phyloP scores from a whole-genome alignment of 2,797 vertebrate genomes.

The Melanotaenia boesemani region DNA sequence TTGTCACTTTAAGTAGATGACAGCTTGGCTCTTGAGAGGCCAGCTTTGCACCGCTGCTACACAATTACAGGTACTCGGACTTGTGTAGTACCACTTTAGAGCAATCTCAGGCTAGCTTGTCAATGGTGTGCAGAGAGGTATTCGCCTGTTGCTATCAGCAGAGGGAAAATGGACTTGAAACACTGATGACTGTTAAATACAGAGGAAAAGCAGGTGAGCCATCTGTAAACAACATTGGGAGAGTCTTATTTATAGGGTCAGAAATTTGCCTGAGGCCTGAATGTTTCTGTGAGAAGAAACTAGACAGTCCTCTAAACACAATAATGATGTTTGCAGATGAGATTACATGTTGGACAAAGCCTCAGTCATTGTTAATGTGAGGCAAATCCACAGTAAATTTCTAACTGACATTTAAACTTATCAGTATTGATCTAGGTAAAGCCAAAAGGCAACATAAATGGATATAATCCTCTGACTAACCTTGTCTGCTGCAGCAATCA shows the following conservation, averaged over 20 bases:
- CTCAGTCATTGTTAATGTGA: slow-evolving; percentile 46
- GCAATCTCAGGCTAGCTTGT: slow-evolving; percentile 92
- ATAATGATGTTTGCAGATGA: slow-evolving; percentile 39
- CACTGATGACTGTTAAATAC: slow-evolving; percentile 92
- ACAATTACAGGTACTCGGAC: slow-evolving; percentile 97
- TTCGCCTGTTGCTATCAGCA: slow-evolving; percentile 91
- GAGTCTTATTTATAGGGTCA: slow-evolving; percentile 59
- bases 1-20: slow-evolving; percentile 95
- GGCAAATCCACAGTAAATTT: slow-evolving; percentile 47
- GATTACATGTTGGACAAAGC: slow-evolving; percentile 25
- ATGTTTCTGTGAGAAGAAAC: slow-evolving; percentile 50
- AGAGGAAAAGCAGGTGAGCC: slow-evolving; percentile 78
- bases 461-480: slow-evolving; percentile 44
- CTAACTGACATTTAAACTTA: slow-evolving; percentile 56
- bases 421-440: slow-evolving; percentile 38
- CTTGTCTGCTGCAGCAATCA: slow-evolving; percentile 14
- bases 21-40: slow-evolving; percentile 92
- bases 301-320: slow-evolving; percentile 22
- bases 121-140: slow-evolving; percentile 93
- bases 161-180: slow-evolving; percentile 85
- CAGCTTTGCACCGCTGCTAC: slow-evolving; percentile 89
- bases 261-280: slow-evolving; percentile 50
- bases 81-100: slow-evolving; percentile 95
- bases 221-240: slow-evolving; percentile 83
- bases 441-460: slow-evolving; percentile 29